phyloP scores from a whole-genome alignment of 2,888 invertebrate genomes.

The Aporophyla lueneburgensis region DNA sequence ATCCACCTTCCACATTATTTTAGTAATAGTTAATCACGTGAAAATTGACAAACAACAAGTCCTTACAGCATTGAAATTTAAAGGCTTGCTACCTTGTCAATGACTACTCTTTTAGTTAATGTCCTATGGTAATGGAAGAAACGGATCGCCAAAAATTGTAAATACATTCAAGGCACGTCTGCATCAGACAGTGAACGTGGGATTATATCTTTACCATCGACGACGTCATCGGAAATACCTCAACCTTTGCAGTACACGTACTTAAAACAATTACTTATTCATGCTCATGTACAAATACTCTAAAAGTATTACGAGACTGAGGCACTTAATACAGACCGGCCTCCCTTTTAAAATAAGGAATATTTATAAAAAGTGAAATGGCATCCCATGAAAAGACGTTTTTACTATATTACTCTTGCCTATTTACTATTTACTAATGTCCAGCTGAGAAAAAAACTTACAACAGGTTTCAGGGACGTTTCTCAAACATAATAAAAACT shows the following conservation, averaged over 20 bases:
- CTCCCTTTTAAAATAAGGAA: background rate
- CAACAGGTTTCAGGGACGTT: background rate
- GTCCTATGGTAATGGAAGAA: background rate
- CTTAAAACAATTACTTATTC: constrained; percentile 18
- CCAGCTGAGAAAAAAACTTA: background rate
- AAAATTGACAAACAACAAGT: too few species aligned
- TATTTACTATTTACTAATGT: background rate
- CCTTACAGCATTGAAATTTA: background rate
- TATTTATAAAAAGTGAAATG: constrained; percentile 13
- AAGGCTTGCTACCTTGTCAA: background rate
- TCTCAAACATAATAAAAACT: background rate
- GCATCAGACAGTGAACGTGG: constrained; percentile 14
- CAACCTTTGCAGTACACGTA: constrained; percentile 11
- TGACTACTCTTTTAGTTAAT: constrained; percentile 5
- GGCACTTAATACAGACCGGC: constrained; percentile 7
- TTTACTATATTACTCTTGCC: background rate
- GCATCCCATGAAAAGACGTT: background rate
- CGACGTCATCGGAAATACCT: constrained; percentile 52
- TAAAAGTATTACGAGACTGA: constrained; percentile 9
- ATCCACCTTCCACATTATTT: background rate
- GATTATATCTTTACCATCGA: constrained; percentile 20
- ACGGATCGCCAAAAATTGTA: constrained; percentile 16
- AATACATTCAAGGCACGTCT: constrained; percentile 30
- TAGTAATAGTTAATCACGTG: background rate
- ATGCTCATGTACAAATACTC: constrained; percentile 16